Evolutionary conservation across 2,888 invertebrate species (phyloP).

Genomic region (Cinara cedri): DNA sequence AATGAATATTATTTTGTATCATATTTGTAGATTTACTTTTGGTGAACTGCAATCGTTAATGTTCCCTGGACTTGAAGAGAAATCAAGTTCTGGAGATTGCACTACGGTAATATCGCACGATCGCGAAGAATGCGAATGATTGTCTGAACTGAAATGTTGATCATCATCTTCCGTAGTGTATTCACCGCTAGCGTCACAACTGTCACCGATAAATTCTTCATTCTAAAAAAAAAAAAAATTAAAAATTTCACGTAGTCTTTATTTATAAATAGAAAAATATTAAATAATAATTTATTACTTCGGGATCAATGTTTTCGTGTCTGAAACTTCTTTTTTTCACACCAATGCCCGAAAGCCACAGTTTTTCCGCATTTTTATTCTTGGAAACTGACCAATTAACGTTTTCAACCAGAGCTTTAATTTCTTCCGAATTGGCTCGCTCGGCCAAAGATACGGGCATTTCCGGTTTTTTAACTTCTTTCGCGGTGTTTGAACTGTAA

Average conservation of each 20-base stretch:
- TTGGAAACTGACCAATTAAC: constrained; percentile 47
- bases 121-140: constrained; percentile 46
- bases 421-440: constrained; percentile 39
- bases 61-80: constrained; percentile 21
- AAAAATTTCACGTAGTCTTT: not conserved
- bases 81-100: constrained; percentile 35
- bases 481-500: constrained; percentile 45
- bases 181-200: constrained; percentile 89
- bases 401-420: constrained; percentile 47
- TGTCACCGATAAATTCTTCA: constrained; percentile 64
- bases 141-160: constrained; percentile 58
- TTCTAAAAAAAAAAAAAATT: constrained; percentile 23
- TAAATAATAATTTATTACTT: constrained; percentile 22
- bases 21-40: constrained; percentile 21
- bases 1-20: not conserved
- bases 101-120: constrained; percentile 48
- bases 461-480: constrained; percentile 64
- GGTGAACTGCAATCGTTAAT: constrained; percentile 24
- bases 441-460: constrained; percentile 31
- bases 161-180: constrained; percentile 79
- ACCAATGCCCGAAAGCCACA: constrained; percentile 12
- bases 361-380: constrained; percentile 18
- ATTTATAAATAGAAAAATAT: not conserved
- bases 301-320: constrained; percentile 40
- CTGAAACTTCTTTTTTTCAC: constrained; percentile 27